Evolutionary conservation across 2,888 invertebrate species (phyloP).

Genomic region (Heteromyza rotundicornis): DNA sequence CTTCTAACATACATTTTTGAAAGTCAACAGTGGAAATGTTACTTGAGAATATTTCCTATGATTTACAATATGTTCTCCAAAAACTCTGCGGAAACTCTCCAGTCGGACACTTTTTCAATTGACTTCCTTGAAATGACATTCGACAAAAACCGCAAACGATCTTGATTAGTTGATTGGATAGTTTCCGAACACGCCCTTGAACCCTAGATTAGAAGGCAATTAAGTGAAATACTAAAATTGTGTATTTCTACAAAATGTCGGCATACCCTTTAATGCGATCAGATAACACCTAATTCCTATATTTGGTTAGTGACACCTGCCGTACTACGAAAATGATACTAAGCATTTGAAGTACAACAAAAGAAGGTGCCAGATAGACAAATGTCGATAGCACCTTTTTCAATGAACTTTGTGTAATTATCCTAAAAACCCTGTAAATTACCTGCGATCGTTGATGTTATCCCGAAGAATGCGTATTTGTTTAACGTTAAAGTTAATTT

Average conservation of each 20-base stretch:
- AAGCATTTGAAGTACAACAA: background rate
- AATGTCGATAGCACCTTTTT: slow-evolving; percentile 8
- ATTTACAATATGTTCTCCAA: too few species aligned
- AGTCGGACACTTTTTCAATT: too few species aligned
- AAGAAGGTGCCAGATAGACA: slow-evolving; percentile 10
- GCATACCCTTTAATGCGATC: background rate
- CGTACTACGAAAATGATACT: slow-evolving; percentile 8
- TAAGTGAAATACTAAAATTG: background rate
- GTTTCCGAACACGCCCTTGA: background rate
- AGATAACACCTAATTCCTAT: background rate
- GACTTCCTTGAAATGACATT: too few species aligned
- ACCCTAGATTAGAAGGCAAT: background rate
- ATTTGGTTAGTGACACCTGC: slow-evolving; percentile 28
- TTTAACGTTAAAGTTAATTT: slow-evolving; percentile 52
- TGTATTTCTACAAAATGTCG: background rate
- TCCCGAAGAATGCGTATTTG: slow-evolving; percentile 35
- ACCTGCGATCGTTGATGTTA: slow-evolving; percentile 26
- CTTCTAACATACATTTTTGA: too few species aligned
- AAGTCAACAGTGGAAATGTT: too few species aligned
- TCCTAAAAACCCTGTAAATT: slow-evolving; percentile 9
- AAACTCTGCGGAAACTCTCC: too few species aligned
- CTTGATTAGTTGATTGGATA: background rate
- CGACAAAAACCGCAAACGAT: background rate
- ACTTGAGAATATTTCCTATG: too few species aligned
- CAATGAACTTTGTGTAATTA: slow-evolving; percentile 20